Conservation (phyloP, 1,140 invertebrate species). For the Scaptomyza montana region DNA sequence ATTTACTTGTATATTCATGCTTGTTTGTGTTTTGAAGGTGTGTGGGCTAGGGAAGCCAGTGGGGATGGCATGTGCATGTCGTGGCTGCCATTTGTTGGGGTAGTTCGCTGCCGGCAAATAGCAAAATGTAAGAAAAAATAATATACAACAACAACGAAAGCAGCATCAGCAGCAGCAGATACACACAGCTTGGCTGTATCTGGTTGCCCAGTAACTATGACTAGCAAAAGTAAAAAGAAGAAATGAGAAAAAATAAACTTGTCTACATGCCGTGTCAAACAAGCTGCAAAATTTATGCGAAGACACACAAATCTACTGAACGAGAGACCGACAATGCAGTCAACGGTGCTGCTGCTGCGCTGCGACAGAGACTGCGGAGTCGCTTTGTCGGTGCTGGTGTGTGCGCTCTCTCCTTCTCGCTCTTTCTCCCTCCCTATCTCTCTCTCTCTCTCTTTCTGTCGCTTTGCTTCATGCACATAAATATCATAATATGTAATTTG, state of each 20-base stretch:
- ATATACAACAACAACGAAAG: slow-evolving; percentile 7
- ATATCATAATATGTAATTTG: slow-evolving; percentile 52
- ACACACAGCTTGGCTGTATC: slow-evolving; percentile 16
- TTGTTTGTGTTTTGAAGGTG: not conserved
- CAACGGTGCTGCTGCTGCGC: slow-evolving; percentile 31
- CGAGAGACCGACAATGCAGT: slow-evolving; percentile 74
- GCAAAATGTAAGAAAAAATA: slow-evolving; percentile 39
- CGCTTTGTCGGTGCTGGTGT: slow-evolving; percentile 21
- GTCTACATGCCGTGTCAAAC: slow-evolving; percentile 74
- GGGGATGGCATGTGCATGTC: slow-evolving; percentile 36
- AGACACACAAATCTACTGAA: slow-evolving; percentile 83
- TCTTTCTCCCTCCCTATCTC: not conserved
- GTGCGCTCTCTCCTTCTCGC: slow-evolving; percentile 1
- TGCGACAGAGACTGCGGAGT: slow-evolving; percentile 26
- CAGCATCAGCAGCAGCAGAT: slow-evolving; percentile 3
- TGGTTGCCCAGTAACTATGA: slow-evolving; percentile 30
- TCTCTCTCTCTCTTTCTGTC: slow-evolving; percentile 14
- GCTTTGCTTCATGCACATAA: slow-evolving; percentile 55
- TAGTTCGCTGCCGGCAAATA: slow-evolving; percentile 70
- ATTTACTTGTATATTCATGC: not conserved
- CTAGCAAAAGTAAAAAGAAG: slow-evolving; percentile 28
- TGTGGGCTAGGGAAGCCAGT: slow-evolving; percentile 26
- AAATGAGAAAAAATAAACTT: slow-evolving; percentile 47
- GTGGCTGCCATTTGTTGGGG: slow-evolving; percentile 70
- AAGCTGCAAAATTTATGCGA: slow-evolving; percentile 83